phyloP scores from a whole-genome alignment of 2,113 vertebrate genomes.

The Callopanchax toddi region DNA sequence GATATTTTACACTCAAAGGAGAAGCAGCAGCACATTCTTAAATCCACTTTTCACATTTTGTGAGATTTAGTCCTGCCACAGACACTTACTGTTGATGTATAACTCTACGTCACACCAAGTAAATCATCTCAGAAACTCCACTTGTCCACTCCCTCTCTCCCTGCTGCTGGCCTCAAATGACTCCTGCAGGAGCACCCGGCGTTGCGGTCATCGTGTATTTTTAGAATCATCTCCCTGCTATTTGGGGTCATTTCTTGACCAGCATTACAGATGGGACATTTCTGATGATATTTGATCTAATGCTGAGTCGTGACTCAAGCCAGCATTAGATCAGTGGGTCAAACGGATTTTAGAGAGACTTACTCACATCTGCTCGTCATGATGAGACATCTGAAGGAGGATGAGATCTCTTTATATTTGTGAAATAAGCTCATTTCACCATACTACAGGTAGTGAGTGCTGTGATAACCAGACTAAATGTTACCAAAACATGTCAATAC shows the following conservation, averaged over 20 bases:
- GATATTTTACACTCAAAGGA: constrained; percentile 35
- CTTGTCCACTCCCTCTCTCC: constrained; percentile 11
- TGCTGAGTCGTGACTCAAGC: no score
- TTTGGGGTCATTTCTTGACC: constrained; percentile 25
- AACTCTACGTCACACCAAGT: constrained; percentile 52
- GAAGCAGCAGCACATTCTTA: constrained; percentile 46
- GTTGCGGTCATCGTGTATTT: constrained; percentile 17
- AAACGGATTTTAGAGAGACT: neutral
- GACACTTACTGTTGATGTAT: constrained; percentile 39
- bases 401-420: no score
- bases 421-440: no score
- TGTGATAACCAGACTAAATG: no score
- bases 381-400: no score
- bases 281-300: no score
- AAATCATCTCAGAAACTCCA: constrained; percentile 54
- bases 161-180: constrained; percentile 30
- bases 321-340: neutral
- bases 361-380: no score
- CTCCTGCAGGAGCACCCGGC: constrained; percentile 21
- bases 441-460: no score
- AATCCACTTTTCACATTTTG: constrained; percentile 48
- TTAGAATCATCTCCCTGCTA: constrained; percentile 24
- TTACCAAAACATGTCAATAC: no score
- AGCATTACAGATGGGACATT: neutral
- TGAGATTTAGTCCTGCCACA: constrained; percentile 45